Evolutionary conservation across 2,113 vertebrate species (phyloP).

Genomic region (Tachuris rubrigastra): DNA sequence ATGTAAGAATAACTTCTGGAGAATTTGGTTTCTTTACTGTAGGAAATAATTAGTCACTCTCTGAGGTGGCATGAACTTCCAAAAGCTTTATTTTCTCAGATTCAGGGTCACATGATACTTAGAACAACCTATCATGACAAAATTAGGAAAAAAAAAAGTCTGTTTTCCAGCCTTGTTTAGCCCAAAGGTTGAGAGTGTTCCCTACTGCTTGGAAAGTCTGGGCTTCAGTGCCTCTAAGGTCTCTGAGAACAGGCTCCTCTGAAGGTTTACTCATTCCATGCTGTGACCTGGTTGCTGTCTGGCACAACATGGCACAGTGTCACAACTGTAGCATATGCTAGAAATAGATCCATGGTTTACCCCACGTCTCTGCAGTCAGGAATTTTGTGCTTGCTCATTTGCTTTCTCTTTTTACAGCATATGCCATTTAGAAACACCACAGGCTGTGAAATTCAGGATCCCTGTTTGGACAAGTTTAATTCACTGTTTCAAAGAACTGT

Average conservation of each 20-base stretch:
- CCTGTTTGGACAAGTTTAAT: not conserved
- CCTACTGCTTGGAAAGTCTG: not conserved
- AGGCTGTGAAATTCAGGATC: constrained; percentile 17
- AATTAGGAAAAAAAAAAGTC: not conserved
- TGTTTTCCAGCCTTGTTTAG: not conserved
- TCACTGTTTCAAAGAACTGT: not conserved
- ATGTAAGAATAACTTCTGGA: not conserved
- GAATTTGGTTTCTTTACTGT: not conserved
- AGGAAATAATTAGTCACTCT: not conserved
- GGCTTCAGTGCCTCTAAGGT: rapidly evolving
- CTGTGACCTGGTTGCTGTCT: constrained; percentile 32
- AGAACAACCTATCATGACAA: not conserved
- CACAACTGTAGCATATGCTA: constrained; percentile 16
- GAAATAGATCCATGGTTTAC: constrained; percentile 1
- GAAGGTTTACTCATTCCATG: not conserved
- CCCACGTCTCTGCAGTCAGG: not conserved
- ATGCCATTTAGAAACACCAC: constrained; percentile 9
- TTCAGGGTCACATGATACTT: not conserved
- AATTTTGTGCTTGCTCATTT: constrained; percentile 24
- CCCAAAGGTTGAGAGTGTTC: not conserved
- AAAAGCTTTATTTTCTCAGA: not conserved
- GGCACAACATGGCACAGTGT: not conserved
- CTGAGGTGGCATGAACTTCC: not conserved
- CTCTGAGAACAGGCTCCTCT: not conserved
- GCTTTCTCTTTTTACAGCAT: not conserved